phyloP scores from a whole-genome alignment of 53 echinoderm and acorn worm genomes.

The Luidia sarsii region DNA sequence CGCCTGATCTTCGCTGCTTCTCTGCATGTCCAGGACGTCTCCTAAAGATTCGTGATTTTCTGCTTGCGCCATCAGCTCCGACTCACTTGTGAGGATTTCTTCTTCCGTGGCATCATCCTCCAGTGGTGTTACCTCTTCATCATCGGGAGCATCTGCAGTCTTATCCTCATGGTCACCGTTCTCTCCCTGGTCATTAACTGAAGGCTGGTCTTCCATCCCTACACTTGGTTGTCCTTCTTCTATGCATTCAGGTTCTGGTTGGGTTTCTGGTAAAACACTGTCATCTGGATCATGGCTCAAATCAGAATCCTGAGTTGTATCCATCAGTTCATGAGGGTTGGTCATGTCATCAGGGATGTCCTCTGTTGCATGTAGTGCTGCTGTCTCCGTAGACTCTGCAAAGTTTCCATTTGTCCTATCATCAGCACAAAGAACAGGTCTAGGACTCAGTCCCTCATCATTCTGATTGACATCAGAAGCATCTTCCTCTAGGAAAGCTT shows the following conservation, averaged over 20 bases:
- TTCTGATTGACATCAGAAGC: slow-evolving; percentile 13
- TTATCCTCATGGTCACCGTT: too few species aligned
- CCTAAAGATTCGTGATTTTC: too few species aligned
- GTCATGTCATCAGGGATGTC: slow-evolving; percentile 13
- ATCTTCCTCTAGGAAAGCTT: slow-evolving; percentile 33
- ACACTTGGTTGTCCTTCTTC: too few species aligned
- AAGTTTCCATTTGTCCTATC: neutral
- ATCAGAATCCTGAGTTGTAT: too few species aligned
- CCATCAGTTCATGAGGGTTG: too few species aligned
- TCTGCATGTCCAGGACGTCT: neutral
- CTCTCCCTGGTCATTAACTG: neutral
- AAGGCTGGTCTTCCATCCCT: too few species aligned
- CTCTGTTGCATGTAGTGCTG: neutral
- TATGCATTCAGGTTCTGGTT: slow-evolving; percentile 9
- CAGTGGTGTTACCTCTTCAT: neutral
- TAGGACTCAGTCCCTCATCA: too few species aligned
- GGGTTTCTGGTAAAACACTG: neutral
- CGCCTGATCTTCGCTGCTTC: neutral
- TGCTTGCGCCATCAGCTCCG: too few species aligned
- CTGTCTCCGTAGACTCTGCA: neutral
- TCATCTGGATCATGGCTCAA: too few species aligned
- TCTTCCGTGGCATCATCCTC: too few species aligned
- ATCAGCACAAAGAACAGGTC: too few species aligned
- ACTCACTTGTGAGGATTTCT: too few species aligned
- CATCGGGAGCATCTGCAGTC: neutral